Base-by-base conservation (phyloP, 1,140 invertebrate species). In the Drosophila truncata region DNA sequence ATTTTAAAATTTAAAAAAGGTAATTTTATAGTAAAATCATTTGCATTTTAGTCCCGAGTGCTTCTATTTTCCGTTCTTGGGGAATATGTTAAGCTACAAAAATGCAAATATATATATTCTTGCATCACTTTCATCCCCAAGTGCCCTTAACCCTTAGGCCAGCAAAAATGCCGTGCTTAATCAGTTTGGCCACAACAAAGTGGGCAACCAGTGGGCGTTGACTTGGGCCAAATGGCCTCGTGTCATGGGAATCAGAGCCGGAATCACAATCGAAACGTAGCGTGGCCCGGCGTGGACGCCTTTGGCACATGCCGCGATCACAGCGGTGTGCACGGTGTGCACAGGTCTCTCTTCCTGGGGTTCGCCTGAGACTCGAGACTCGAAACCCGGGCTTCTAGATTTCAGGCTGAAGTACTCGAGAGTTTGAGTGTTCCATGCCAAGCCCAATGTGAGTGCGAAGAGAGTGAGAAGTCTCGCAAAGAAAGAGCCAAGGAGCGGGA, bases 251-350 rank as follows among this genome's bases (percentile, higher is more conserved):
- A 44, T n/a, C 64, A 8, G 41, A 59, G 50, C 8, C 27, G 49
- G 37, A 71, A 70, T 71, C 65, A 71, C 46, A 71, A 58, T 47
- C 50, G 31, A 35, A 49, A 18, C 52, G 50, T 23, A 37, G 50
- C 67, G 49, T 62, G 42, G 54, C 62, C 67, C 35, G 70, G 58
- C 25, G 42, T 39, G 70, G 65, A 65, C 70, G 80, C 65, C 80
- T 88, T 88, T 78, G 84, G 84, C 84, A 87, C 84, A 87, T 88
- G 84, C 80, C 84, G 84, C 80, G 84, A 80, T 88, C 84, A 88
- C 84, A 87, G 72, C 84, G 71, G 84, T 80, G 80, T 46, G 58
- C 71, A 79, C 80, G 42, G 66, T 29, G 8, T 29, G 27, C 31
- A 37, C 66, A 66, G 66, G 66, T 70, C 76, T 82, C 70, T 86